Evolutionary conservation across 2,113 vertebrate genomes (phyloP).

Genomic region (Puntigrus tetrazona): DNA sequence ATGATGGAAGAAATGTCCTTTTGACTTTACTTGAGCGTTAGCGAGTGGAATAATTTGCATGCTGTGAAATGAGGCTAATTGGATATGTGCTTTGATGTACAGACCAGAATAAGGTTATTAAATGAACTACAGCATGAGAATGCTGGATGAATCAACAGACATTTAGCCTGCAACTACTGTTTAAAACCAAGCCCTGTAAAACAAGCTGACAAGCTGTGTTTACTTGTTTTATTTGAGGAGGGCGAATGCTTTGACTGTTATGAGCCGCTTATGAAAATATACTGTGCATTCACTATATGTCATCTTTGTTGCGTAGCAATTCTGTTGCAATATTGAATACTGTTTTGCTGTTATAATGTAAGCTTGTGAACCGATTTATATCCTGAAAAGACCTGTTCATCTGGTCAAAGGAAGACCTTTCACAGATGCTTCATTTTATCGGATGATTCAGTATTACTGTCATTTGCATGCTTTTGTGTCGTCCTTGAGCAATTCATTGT

Average conservation of each 20-base stretch:
- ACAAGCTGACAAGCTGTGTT: background rate
- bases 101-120: conserved; percentile 32
- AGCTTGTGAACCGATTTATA: background rate
- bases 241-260: background rate
- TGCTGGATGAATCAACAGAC: conserved; percentile 13
- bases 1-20: background rate
- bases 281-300: background rate
- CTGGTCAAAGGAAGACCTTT: background rate
- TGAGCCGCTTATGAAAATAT: background rate
- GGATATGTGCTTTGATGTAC: conserved; percentile 33
- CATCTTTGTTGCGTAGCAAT: background rate
- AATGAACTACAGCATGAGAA: background rate
- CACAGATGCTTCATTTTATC: background rate
- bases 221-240: conserved; percentile 8
- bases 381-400: background rate
- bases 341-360: background rate
- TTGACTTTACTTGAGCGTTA: conserved; percentile 8
- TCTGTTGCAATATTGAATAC: background rate
- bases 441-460: background rate
- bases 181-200: background rate
- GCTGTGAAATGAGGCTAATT: conserved; percentile 44
- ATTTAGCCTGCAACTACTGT: background rate
- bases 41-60: conserved; percentile 14
- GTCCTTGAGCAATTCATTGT: conserved; percentile 6
- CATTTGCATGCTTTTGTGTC: background rate